phyloP scores from a whole-genome alignment of 2,888 invertebrate species.

The Lutraria lutraria region DNA sequence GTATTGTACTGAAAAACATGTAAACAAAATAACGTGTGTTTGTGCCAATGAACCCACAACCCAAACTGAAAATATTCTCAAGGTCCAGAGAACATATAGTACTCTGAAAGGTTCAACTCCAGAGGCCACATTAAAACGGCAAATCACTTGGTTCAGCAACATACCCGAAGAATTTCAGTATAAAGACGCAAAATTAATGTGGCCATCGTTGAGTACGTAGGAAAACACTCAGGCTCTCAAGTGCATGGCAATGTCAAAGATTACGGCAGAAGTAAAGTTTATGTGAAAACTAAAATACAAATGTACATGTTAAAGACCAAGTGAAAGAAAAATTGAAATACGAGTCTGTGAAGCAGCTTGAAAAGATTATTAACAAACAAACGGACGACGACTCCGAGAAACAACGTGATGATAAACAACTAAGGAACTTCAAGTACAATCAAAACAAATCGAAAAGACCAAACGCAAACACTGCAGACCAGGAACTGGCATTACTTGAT shows the following conservation, averaged over 20 bases:
- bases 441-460: background rate
- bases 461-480: slow-evolving; percentile 31
- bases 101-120: slow-evolving; percentile 4
- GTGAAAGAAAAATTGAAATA: background rate
- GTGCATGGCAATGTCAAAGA: no score
- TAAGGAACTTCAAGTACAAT: slow-evolving; percentile 29
- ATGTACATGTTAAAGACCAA: background rate
- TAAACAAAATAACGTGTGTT: slow-evolving; percentile 28
- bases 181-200: background rate
- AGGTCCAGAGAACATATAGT: slow-evolving; percentile 32
- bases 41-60: slow-evolving; percentile 36
- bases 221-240: background rate
- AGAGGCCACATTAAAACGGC: background rate
- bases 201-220: background rate
- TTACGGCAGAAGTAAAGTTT: slow-evolving; percentile 30
- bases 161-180: background rate
- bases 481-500: no score
- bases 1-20: slow-evolving; percentile 29
- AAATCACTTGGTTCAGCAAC: slow-evolving; percentile 19
- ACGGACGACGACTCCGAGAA: slow-evolving; percentile 24
- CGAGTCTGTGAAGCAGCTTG: slow-evolving; percentile 7
- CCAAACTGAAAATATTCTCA: background rate
- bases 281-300: slow-evolving; percentile 19
- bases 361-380: background rate
- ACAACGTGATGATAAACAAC: slow-evolving; percentile 42